Evolutionary conservation across 2,113 vertebrate genomes (phyloP).

Genomic region (Rutilus rutilus): DNA sequence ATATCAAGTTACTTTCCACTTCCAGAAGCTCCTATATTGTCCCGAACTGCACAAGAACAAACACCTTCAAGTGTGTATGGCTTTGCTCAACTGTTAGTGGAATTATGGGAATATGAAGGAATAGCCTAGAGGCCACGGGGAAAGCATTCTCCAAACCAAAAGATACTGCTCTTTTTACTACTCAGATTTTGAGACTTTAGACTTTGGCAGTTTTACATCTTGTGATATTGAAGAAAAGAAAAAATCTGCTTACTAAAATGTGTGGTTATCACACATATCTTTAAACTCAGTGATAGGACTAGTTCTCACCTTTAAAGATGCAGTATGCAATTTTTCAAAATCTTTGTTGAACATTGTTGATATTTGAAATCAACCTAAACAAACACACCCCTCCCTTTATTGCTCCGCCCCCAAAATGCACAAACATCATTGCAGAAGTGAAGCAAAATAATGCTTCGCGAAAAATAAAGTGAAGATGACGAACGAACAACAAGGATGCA

Average conservation of each 20-base stretch:
- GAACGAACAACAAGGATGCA: too few species aligned
- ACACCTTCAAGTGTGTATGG: neutral
- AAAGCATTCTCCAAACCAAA: neutral
- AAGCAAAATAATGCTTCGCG: too few species aligned
- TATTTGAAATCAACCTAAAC: too few species aligned
- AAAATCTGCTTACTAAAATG: neutral
- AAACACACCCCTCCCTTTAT: too few species aligned
- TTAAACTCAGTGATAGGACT: neutral
- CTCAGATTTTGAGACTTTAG: neutral
- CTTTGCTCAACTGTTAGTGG: neutral
- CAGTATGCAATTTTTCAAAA: too few species aligned
- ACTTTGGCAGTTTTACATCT: neutral
- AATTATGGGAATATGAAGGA: conserved; percentile 12
- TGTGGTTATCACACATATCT: neutral
- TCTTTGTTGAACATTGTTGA: too few species aligned
- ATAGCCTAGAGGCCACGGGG: neutral
- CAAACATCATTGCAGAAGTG: too few species aligned
- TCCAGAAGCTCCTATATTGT: conserved; percentile 37
- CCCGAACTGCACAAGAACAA: neutral
- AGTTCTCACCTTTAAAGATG: neutral
- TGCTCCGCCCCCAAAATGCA: too few species aligned
- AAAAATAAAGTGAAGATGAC: too few species aligned
- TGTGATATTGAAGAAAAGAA: neutral
- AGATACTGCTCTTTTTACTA: neutral
- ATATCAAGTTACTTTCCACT: conserved; percentile 52